Conservation (phyloP, 2,113 vertebrate genomes). For the Mus spicilegus region DNA sequence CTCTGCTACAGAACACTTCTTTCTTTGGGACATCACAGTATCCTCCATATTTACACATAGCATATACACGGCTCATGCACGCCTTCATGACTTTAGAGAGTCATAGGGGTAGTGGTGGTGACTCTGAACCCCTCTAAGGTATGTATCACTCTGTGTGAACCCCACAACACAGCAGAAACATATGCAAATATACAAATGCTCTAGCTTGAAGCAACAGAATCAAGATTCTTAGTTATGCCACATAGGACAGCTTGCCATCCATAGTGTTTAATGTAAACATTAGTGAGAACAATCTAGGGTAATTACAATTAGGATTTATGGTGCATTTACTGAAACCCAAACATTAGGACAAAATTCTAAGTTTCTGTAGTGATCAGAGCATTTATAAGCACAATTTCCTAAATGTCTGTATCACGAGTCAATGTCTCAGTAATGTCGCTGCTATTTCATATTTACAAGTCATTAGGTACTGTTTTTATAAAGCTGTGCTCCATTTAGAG, state of each 20-base stretch:
- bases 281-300: conserved; percentile 39
- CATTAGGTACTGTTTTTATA: conserved; percentile 64
- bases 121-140: not conserved
- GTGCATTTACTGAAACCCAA: conserved; percentile 57
- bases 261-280: conserved; percentile 64
- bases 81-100: not conserved
- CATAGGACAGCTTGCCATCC: not conserved
- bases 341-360: conserved; percentile 59
- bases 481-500: conserved; percentile 55
- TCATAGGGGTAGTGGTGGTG: not conserved
- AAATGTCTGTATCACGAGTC: conserved; percentile 37
- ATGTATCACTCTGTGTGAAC: not conserved
- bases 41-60: not conserved
- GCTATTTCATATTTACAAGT: conserved; percentile 70
- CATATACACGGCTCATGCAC: not conserved
- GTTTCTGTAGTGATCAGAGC: conserved; percentile 60
- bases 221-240: conserved; percentile 26
- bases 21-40: not conserved
- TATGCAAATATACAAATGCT: conserved; percentile 27
- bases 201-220: conserved; percentile 44
- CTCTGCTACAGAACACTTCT: not conserved
- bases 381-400: conserved; percentile 52
- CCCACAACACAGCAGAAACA: conserved; percentile 8
- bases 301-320: conserved; percentile 70
- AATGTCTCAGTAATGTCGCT: conserved; percentile 49